These are phyloP conservation scores for Centropyge bicolor DNA, from an alignment of 2,797 vertebrate genomes.

Conservation along the genomic window DNA sequence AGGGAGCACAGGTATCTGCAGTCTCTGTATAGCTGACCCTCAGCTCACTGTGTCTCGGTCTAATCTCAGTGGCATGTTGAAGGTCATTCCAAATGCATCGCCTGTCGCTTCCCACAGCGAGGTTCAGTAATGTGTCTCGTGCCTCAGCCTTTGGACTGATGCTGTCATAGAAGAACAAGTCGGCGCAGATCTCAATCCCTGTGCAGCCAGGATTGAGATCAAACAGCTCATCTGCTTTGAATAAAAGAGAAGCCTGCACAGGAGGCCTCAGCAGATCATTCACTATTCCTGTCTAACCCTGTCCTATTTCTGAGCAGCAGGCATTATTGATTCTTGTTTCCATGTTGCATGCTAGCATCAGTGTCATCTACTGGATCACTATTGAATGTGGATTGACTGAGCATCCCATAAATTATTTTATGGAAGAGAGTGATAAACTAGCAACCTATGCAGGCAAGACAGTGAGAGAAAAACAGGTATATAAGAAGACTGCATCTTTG, in stretches of 20 bases:
- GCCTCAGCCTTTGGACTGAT: slow-evolving; percentile 2
- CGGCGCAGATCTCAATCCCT: slow-evolving; percentile 15
- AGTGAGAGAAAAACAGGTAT: background rate
- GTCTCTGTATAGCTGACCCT: slow-evolving; percentile 63
- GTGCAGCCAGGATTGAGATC: slow-evolving; percentile 19
- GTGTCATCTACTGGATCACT: slow-evolving; percentile 26
- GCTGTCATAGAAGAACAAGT: slow-evolving; percentile 7
- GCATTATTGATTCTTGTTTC: slow-evolving; percentile 61
- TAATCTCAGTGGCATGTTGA: slow-evolving; percentile 51
- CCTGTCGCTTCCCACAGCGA: background rate
- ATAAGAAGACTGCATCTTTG: slow-evolving; percentile 10
- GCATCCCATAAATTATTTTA: background rate
- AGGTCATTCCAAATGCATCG: slow-evolving; percentile 46
- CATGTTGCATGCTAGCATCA: slow-evolving; percentile 41
- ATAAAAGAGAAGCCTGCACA: slow-evolving; percentile 26
- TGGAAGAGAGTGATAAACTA: background rate
- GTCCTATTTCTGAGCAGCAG: slow-evolving; percentile 14
- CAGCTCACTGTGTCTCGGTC: slow-evolving; percentile 24
- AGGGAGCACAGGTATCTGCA: slow-evolving; percentile 81
- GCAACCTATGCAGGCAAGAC: background rate
- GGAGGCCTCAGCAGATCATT: background rate
- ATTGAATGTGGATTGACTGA: slow-evolving; percentile 26
- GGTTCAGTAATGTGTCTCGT: background rate
- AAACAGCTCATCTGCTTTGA: slow-evolving; percentile 14
- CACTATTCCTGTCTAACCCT: slow-evolving; percentile 1